Evolutionary conservation across 2,888 invertebrate genomes (phyloP).

Genomic region (Ormyrus rosae): DNA sequence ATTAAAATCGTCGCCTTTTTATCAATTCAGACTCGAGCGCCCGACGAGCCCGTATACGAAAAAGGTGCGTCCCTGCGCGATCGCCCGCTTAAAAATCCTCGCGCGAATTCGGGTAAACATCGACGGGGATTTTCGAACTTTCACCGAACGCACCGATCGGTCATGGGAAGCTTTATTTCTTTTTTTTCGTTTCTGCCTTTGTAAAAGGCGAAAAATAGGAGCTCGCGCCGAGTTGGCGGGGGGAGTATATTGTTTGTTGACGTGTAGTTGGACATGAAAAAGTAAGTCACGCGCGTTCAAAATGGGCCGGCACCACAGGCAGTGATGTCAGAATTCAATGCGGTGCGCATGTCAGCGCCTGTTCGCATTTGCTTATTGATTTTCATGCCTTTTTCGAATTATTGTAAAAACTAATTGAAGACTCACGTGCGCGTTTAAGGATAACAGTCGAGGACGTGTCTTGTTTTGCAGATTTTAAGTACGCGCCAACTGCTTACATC

Average conservation of each 20-base stretch:
- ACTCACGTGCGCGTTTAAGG: no score
- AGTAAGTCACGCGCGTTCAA: background rate
- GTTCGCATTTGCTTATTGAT: no score
- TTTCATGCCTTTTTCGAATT: no score
- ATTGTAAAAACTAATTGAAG: no score
- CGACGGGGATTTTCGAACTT: slow-evolving; percentile 32
- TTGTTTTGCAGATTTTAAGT: no score
- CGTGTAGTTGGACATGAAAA: slow-evolving; percentile 15
- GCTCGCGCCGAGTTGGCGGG: no score
- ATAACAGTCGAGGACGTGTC: no score
- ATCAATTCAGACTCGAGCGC: slow-evolving; percentile 32
- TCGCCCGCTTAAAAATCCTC: slow-evolving; percentile 40
- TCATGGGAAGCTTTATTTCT: background rate
- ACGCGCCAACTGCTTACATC: no score
- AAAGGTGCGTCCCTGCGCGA: slow-evolving; percentile 11
- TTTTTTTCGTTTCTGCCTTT: background rate
- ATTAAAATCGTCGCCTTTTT: slow-evolving; percentile 49
- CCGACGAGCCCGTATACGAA: slow-evolving; percentile 6
- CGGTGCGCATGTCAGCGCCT: background rate
- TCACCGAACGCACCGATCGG: slow-evolving; percentile 21
- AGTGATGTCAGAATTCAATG: slow-evolving; percentile 44
- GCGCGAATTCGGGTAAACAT: slow-evolving; percentile 23
- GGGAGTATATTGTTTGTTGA: background rate
- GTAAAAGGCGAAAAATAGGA: slow-evolving; percentile 29
- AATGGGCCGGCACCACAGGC: slow-evolving; percentile 16